phyloP scores from a whole-genome alignment of 2,113 vertebrate species.

The Protomyctophum bolini region DNA sequence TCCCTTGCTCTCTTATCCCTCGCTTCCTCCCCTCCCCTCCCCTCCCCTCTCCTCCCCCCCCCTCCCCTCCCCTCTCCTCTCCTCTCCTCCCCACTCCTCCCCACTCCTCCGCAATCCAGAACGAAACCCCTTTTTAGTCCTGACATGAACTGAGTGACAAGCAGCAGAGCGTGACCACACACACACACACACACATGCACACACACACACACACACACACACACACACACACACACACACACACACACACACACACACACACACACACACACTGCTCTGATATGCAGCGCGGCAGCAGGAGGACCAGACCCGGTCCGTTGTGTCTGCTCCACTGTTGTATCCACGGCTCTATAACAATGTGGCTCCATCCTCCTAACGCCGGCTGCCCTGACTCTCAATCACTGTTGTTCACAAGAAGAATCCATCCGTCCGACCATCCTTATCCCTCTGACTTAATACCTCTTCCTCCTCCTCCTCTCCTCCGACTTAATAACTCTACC shows the following conservation, averaged over 20 bases:
- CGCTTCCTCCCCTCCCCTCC: too few species aligned
- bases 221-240: neutral
- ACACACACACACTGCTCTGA: constrained; percentile 36
- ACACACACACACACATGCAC: neutral
- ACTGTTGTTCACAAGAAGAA: too few species aligned
- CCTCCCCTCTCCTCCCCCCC: constrained; percentile 52
- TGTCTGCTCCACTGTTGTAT: constrained; percentile 21
- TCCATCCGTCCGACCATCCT: too few species aligned
- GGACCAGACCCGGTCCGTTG: too few species aligned
- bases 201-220: too few species aligned
- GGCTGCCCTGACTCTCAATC: too few species aligned
- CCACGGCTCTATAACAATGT: constrained; percentile 35
- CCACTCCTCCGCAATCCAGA: constrained; percentile 30
- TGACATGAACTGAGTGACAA: constrained; percentile 70
- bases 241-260: constrained; percentile 10
- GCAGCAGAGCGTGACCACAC: constrained; percentile 61
- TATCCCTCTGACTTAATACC: too few species aligned
- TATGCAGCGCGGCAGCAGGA: constrained; percentile 39
- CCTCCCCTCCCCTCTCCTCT: constrained; percentile 49
- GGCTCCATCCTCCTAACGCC: too few species aligned
- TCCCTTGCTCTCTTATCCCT: constrained; percentile 17
- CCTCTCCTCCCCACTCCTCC: constrained; percentile 28
- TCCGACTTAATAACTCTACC: too few species aligned
- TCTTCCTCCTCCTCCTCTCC: too few species aligned
- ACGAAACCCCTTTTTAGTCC: constrained; percentile 73